Evolutionary conservation across 2,797 vertebrate species (phyloP).

Genomic region (Taenioides sp.): DNA sequence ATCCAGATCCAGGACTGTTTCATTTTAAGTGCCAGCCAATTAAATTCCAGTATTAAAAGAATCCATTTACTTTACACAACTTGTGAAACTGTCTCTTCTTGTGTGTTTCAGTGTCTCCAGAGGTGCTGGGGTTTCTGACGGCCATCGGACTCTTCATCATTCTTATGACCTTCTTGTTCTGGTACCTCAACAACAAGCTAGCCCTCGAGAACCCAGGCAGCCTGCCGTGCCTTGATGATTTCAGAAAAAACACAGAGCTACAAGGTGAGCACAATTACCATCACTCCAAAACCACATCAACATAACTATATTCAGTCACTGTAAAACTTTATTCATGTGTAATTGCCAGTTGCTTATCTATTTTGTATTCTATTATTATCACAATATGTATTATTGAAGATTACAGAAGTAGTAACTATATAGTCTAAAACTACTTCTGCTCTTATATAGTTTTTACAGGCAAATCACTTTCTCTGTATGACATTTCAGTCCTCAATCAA

Average conservation of each 20-base stretch:
- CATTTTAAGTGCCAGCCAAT: not conserved
- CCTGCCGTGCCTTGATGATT: constrained; percentile 89
- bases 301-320: not conserved
- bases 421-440: no score
- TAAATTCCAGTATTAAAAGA: not conserved
- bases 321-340: not conserved
- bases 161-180: constrained; percentile 92
- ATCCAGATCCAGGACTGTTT: not conserved
- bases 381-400: not conserved
- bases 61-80: not conserved
- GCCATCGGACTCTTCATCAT: constrained; percentile 91
- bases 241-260: constrained; percentile 81
- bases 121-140: constrained; percentile 94
- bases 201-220: constrained; percentile 87
- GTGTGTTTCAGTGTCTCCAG: constrained; percentile 88
- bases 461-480: no score
- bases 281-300: not conserved
- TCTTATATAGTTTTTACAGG: no score
- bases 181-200: constrained; percentile 97
- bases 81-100: not conserved
- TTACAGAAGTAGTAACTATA: no score
- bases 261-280: constrained; percentile 74
- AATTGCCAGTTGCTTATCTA: not conserved
- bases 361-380: not conserved
- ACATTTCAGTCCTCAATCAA: no score